Percentiles rank a stretch among this genome's conserved stretches.
Conservation (phyloP, 1,140 invertebrate genomes). For the Vanessa tameamea region DNA sequence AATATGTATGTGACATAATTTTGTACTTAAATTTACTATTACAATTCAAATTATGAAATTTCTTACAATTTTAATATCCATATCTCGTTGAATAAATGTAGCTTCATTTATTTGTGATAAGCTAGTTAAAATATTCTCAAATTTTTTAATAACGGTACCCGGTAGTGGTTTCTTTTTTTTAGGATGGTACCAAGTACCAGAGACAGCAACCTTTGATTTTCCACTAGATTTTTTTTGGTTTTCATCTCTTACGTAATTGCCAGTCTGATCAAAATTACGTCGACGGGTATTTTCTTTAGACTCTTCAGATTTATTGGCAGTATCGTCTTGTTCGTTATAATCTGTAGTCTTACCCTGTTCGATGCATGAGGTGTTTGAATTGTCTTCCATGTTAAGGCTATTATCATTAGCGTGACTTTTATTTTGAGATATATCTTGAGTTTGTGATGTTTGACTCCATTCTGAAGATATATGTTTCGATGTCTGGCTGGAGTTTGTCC, state of each 20-base stretch:
- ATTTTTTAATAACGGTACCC: slow-evolving; percentile 63
- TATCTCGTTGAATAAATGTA: slow-evolving; percentile 69
- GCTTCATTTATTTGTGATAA: slow-evolving; percentile 68
- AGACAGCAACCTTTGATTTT: slow-evolving; percentile 59
- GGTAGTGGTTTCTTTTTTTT: slow-evolving; percentile 77
- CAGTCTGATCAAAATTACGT: slow-evolving; percentile 70
- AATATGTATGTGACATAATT: not conserved
- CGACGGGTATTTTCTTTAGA: slow-evolving; percentile 55
- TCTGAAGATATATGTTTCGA: slow-evolving; percentile 53
- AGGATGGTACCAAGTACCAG: slow-evolving; percentile 73
- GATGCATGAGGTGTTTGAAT: slow-evolving; percentile 41
- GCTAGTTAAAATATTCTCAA: slow-evolving; percentile 65
- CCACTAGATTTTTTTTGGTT: slow-evolving; percentile 60
- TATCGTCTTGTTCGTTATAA: slow-evolving; percentile 47
- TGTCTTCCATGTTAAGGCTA: slow-evolving; percentile 46
- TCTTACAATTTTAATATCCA: slow-evolving; percentile 75
- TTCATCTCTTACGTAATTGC: slow-evolving; percentile 66
- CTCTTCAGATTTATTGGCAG: slow-evolving; percentile 42
- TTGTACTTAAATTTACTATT: not conserved
- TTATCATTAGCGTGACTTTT: slow-evolving; percentile 44
- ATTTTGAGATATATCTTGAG: slow-evolving; percentile 39
- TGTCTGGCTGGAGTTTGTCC: slow-evolving; percentile 50
- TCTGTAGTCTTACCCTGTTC: slow-evolving; percentile 47
- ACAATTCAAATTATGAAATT: not conserved
- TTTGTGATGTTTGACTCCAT: slow-evolving; percentile 51